Conservation (phyloP, 2,797 vertebrate genomes). For the Gadopsis marmoratus region DNA sequence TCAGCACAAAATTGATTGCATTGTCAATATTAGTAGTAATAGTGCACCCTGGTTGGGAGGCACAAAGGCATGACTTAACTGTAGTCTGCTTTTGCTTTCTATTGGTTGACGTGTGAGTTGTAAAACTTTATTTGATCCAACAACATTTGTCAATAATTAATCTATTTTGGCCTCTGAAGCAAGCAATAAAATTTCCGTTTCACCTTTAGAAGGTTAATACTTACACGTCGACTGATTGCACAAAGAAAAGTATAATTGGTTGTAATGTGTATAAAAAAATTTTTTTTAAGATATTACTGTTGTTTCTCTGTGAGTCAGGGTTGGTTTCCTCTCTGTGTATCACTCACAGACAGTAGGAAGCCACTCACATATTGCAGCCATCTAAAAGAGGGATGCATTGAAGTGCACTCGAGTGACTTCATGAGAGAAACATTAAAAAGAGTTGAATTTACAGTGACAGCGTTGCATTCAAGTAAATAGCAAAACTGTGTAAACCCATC, state of each 20-base stretch:
- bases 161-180: background rate
- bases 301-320: background rate
- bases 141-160: background rate
- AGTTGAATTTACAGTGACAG: conserved; percentile 19
- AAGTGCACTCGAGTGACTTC: conserved; percentile 25
- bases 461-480: conserved; percentile 35
- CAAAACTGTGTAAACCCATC: conserved; percentile 40
- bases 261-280: background rate
- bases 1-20: background rate
- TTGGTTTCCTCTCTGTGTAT: conserved; percentile 4
- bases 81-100: no score
- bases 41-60: background rate
- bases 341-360: background rate
- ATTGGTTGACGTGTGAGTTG: background rate
- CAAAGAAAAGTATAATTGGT: background rate
- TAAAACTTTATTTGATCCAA: background rate
- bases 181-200: background rate
- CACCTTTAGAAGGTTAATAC: background rate
- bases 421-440: conserved; percentile 6
- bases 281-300: background rate
- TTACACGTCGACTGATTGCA: background rate
- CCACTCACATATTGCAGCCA: conserved; percentile 21
- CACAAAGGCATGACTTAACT: background rate
- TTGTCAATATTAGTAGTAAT: background rate
- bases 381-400: conserved; percentile 25